Base-by-base conservation (phyloP, 2,797 vertebrate genomes). In the Borostomias antarcticus region DNA sequence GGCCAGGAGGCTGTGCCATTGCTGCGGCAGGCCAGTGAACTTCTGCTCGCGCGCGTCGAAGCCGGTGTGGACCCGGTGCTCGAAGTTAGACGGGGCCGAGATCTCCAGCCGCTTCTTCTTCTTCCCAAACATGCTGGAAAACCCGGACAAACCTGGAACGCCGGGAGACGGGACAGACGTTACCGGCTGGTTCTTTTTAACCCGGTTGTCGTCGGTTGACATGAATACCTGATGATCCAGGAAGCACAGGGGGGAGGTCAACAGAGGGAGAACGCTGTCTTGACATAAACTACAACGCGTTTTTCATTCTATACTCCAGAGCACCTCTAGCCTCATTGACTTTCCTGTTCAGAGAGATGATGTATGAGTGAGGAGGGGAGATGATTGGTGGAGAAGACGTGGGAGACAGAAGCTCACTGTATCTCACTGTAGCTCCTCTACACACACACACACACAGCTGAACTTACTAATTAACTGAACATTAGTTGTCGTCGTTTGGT, bases 71-170 rank as follows among this genome's bases (percentile, higher is more conserved):
- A 99, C 97, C 66, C 97, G 94, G 88, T 99, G 97, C 85, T 99
- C 96, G 21, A 99, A 99, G 91, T 98, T 98, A 4, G 96, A 98
- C 15, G 97, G 97, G 33, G 96, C 96, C 1, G 97, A 99, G 81
- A 99, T 99, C 89, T 99, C 96, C 82, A 98, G 92, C 79, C 95
- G 92, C 91, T 98, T 98, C 93, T 99, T 99, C 92, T 98, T 98
- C 90, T 98, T 98, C 62, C 97, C 97, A 57, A 99, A 99, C 97
- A 99, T 99, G 93, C 90, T 97, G 95, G 89, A 94, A 88, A 95
- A 90, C 86, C 91, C 96, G 93, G 91, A 85, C 78, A 91, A 88
- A 91, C 90, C 93, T 94, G 88, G 66, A 62, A 79, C 67, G 32
- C 37, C 5, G 40, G 62, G 21, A 2, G 63, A 40, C 72, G 0